Conservation (phyloP, 1,140 invertebrate species). For the Drosophila ohnishii region DNA sequence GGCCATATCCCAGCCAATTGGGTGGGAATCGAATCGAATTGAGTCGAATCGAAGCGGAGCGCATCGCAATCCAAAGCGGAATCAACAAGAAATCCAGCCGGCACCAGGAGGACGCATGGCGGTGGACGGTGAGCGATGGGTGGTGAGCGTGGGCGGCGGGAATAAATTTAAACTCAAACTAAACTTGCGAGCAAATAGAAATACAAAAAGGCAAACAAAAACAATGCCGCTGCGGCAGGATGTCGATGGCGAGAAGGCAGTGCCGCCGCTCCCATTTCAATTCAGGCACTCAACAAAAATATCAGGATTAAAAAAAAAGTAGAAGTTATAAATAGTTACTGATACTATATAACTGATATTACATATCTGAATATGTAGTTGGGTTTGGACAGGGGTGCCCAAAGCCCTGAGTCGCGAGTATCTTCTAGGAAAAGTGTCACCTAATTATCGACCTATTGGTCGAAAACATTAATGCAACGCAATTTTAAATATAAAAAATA, state of each 20-base stretch:
- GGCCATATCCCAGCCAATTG: constrained; percentile 69
- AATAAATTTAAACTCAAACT: constrained; percentile 82
- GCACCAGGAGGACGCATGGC: constrained; percentile 47
- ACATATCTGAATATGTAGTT: too few species aligned
- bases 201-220: constrained; percentile 81
- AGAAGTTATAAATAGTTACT: too few species aligned
- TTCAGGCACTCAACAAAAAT: not conserved
- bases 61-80: constrained; percentile 34
- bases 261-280: constrained; percentile 17
- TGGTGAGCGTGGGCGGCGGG: constrained; percentile 27
- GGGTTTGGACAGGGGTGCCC: too few species aligned
- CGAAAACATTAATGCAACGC: too few species aligned
- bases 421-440: too few species aligned
- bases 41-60: constrained; percentile 21
- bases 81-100: constrained; percentile 46
- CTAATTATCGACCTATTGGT: too few species aligned
- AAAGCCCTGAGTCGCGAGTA: not conserved
- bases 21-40: constrained; percentile 24
- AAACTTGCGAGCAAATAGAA: constrained; percentile 80
- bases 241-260: constrained; percentile 24
- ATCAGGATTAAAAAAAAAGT: too few species aligned
- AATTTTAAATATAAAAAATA: too few species aligned
- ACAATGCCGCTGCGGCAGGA: constrained; percentile 59
- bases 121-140: not conserved
- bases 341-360: too few species aligned